Conservation (phyloP, 2,113 vertebrate genomes). For the Motacilla alba region DNA sequence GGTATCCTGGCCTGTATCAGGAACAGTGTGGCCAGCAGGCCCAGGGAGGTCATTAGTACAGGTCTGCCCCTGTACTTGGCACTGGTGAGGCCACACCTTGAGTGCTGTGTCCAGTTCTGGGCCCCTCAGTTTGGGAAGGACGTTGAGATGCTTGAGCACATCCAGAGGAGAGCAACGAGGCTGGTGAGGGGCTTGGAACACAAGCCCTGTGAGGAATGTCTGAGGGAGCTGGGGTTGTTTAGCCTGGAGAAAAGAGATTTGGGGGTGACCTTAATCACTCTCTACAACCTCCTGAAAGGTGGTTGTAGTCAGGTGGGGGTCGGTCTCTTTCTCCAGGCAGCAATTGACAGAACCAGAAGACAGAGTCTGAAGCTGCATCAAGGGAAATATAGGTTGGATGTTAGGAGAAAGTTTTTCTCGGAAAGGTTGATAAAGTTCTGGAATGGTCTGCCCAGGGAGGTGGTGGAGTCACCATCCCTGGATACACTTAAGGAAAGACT, state of each 20-base stretch:
- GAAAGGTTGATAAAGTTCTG: not conserved
- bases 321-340: not conserved
- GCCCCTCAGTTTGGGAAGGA: not conserved
- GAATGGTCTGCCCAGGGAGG: not conserved
- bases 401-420: not conserved
- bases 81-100: too few relatives aligned
- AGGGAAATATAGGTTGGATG: not conserved
- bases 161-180: not conserved
- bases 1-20: too few relatives aligned
- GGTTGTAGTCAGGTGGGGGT: not conserved
- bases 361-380: not conserved
- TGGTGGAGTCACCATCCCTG: not conserved
- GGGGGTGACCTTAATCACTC: too few relatives aligned
- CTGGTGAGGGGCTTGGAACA: not conserved
- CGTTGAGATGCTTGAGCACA: fast-evolving
- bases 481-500: not conserved
- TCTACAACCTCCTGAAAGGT: not conserved
- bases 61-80: too few relatives aligned
- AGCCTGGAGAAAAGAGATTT: not conserved
- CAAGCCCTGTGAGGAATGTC: fast-evolving
- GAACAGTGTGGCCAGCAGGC: too few relatives aligned
- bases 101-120: not conserved
- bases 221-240: not conserved
- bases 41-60: too few relatives aligned
- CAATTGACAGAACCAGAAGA: not conserved